Conservation (phyloP, 2,113 vertebrate species). For the Catharus fuscescens region DNA sequence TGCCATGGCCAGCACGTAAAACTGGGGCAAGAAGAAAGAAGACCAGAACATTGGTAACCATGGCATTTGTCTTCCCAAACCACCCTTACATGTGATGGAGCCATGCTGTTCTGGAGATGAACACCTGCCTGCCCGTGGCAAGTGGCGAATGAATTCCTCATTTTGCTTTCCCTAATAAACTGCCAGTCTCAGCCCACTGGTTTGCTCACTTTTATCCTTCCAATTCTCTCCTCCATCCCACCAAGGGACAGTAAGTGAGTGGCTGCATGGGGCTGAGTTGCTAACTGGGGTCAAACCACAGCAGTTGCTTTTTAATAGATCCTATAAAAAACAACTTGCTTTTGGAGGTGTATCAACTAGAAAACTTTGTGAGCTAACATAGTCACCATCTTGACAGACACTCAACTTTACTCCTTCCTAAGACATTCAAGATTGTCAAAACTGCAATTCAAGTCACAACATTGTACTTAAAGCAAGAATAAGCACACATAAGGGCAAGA, state of each 20-base stretch:
- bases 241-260: neutral
- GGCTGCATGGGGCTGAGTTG: rapidly evolving
- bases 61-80: neutral
- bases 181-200: neutral
- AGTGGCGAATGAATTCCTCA: neutral
- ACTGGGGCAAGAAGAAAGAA: neutral
- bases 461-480: neutral
- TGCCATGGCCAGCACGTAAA: neutral
- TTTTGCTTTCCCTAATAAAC: neutral
- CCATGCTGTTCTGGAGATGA: neutral
- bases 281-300: neutral
- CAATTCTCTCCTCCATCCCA: rapidly evolving
- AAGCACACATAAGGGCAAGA: neutral
- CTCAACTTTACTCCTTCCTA: neutral
- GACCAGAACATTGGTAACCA: neutral
- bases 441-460: neutral
- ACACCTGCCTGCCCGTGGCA: neutral
- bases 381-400: neutral
- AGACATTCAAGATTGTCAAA: neutral
- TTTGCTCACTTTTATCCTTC: neutral
- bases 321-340: neutral
- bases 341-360: neutral
- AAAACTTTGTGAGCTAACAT: neutral
- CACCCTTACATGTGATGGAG: rapidly evolving
- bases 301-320: neutral